Conservation (phyloP, 1,140 invertebrate genomes). For the Cherax destructor region DNA sequence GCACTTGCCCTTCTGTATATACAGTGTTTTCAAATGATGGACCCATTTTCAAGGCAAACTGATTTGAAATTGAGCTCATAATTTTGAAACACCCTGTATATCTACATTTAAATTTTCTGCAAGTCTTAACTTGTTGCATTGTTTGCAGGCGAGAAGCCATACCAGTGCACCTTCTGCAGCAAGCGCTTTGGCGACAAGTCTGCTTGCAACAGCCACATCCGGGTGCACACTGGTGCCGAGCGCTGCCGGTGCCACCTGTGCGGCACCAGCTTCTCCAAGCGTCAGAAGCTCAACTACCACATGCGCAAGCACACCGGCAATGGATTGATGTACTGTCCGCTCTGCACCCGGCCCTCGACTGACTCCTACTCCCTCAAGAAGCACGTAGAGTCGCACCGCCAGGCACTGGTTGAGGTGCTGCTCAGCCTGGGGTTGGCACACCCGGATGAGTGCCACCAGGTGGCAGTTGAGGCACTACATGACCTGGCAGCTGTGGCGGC, state of each 20-base stretch:
- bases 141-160: constrained; percentile 75
- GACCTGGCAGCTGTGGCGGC: constrained; percentile 13
- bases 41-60: too few relatives aligned
- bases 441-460: not conserved
- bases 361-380: constrained; percentile 56
- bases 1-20: too few relatives aligned
- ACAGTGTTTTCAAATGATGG: too few relatives aligned
- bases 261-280: constrained; percentile 77
- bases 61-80: too few relatives aligned
- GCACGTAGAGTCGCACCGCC: constrained; percentile 55
- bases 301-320: constrained; percentile 74
- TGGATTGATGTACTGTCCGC: constrained; percentile 73
- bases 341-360: constrained; percentile 30
- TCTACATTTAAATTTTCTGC: too few relatives aligned
- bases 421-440: not conserved
- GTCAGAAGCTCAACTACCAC: constrained; percentile 74
- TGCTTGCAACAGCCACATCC: constrained; percentile 78
- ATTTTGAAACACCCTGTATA: too few relatives aligned
- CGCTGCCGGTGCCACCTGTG: constrained; percentile 78
- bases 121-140: not conserved
- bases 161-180: constrained; percentile 78
- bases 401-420: constrained; percentile 23
- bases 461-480: constrained; percentile 38
- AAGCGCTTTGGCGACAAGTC: constrained; percentile 79
- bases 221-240: constrained; percentile 78